These are phyloP conservation scores for Mesorhabditis sp. DNA, from an alignment of 2,888 invertebrate genomes.

Conservation along the genomic window DNA sequence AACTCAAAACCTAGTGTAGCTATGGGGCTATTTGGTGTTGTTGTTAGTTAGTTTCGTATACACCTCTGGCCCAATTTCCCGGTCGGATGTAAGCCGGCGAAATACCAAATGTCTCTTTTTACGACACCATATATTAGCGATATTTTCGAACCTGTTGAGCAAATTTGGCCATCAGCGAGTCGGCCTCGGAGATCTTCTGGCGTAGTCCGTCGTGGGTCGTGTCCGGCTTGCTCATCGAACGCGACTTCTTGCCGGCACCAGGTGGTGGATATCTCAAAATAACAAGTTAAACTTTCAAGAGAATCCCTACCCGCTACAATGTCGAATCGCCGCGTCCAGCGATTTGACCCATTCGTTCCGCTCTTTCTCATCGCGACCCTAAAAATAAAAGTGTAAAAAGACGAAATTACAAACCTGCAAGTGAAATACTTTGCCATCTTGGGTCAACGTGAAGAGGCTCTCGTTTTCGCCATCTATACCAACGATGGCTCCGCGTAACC, in stretches of 20 bases:
- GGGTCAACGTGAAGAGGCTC: conserved; percentile 96
- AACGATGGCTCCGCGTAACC: conserved; percentile 87
- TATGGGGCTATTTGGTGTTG: too few species aligned
- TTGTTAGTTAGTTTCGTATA: too few species aligned
- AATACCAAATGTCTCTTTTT: too few species aligned
- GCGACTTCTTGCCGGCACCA: not conserved
- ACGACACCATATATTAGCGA: too few species aligned
- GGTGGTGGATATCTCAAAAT: not conserved
- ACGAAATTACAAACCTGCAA: conserved; percentile 70
- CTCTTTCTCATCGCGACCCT: conserved; percentile 85
- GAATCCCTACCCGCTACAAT: conserved; percentile 30
- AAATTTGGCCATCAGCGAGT: conserved; percentile 89
- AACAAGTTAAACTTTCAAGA: too few species aligned
- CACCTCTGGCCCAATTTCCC: too few species aligned
- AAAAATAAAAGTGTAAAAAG: conserved; percentile 15
- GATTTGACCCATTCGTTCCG: conserved; percentile 92
- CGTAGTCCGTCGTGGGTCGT: conserved; percentile 72
- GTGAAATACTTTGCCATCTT: conserved; percentile 98
- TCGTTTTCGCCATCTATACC: conserved; percentile 97
- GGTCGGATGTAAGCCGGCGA: too few species aligned
- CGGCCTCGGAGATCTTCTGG: conserved; percentile 85
- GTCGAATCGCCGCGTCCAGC: conserved; percentile 81
- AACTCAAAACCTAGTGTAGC: too few species aligned
- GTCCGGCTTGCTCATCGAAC: conserved; percentile 2
- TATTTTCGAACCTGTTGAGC: conserved; percentile 78